A percentile compares a stretch with the other conserved stretches of the same genome.
Evolutionary conservation across 2,797 vertebrate species (phyloP).

Genomic region (Echiichthys vipera): DNA sequence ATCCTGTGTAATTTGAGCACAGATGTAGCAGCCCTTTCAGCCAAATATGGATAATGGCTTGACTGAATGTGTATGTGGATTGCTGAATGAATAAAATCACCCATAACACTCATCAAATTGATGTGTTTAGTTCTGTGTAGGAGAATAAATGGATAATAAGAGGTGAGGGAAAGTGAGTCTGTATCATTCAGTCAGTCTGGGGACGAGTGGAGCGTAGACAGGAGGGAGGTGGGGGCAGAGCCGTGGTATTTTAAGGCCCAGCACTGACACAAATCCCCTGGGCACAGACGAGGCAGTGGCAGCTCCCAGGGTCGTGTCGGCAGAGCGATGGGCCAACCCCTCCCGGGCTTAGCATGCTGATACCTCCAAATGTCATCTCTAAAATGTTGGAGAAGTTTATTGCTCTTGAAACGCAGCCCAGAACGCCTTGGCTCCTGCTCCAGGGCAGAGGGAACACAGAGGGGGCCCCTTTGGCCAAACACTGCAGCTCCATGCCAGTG

Average conservation of each 20-base stretch:
- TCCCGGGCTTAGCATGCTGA: slow-evolving; percentile 79
- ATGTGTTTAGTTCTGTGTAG: slow-evolving; percentile 5
- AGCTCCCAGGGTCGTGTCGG: slow-evolving; percentile 74
- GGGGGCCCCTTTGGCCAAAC: slow-evolving; percentile 74
- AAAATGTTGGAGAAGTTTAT: slow-evolving; percentile 82
- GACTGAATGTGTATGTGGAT: neutral
- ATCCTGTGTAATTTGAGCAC: slow-evolving; percentile 45
- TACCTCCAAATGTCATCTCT: slow-evolving; percentile 84
- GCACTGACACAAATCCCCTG: slow-evolving; percentile 76
- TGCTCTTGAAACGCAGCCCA: slow-evolving; percentile 81
- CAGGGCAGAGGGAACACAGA: slow-evolving; percentile 70
- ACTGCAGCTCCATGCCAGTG: slow-evolving; percentile 71
- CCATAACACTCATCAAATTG: neutral
- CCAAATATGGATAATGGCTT: slow-evolving; percentile 23
- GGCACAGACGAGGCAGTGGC: slow-evolving; percentile 73
- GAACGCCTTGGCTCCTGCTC: slow-evolving; percentile 77
- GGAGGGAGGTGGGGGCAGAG: slow-evolving; percentile 15
- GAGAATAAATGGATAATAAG: slow-evolving; percentile 17
- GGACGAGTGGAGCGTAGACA: slow-evolving; percentile 50
- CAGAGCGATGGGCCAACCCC: slow-evolving; percentile 70
- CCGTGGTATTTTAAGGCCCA: slow-evolving; percentile 77
- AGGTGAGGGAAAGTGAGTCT: slow-evolving; percentile 38
- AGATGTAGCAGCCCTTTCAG: slow-evolving; percentile 29
- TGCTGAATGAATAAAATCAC: slow-evolving; percentile 7
- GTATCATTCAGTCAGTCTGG: slow-evolving; percentile 59